phyloP scores from a whole-genome alignment of 1,140 invertebrate genomes.

The Ooceraea biroi region DNA sequence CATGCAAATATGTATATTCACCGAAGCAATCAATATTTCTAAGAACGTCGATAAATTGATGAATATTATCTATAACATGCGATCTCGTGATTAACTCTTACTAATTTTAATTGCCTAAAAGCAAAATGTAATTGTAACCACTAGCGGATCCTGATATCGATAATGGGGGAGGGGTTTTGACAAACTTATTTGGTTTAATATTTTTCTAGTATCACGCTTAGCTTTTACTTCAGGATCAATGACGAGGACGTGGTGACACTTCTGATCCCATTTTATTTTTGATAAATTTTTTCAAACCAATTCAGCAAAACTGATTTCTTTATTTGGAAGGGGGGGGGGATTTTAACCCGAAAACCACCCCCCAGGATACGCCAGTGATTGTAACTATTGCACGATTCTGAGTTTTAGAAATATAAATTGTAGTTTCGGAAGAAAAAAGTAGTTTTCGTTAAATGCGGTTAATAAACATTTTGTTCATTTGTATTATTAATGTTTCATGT shows the following conservation, averaged over 20 bases:
- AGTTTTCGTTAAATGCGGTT: background rate
- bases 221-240: too few species aligned
- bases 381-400: background rate
- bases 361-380: too few species aligned
- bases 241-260: too few species aligned
- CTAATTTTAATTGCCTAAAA: background rate
- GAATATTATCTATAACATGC: background rate
- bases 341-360: too few species aligned
- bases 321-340: too few species aligned
- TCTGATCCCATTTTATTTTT: too few species aligned
- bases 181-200: too few species aligned
- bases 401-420: background rate
- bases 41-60: background rate
- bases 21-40: background rate
- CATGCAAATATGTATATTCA: slow-evolving; percentile 15
- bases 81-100: background rate
- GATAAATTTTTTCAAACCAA: too few species aligned
- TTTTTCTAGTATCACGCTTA: too few species aligned
- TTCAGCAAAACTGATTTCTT: too few species aligned
- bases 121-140: background rate
- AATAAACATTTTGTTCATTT: background rate
- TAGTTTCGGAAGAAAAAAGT: background rate
- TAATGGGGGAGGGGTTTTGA: too few species aligned
- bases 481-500: slow-evolving; percentile 4
- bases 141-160: too few species aligned